phyloP scores from a whole-genome alignment of 92 coral and sea anemone species.

The Heliopora coerulea region DNA sequence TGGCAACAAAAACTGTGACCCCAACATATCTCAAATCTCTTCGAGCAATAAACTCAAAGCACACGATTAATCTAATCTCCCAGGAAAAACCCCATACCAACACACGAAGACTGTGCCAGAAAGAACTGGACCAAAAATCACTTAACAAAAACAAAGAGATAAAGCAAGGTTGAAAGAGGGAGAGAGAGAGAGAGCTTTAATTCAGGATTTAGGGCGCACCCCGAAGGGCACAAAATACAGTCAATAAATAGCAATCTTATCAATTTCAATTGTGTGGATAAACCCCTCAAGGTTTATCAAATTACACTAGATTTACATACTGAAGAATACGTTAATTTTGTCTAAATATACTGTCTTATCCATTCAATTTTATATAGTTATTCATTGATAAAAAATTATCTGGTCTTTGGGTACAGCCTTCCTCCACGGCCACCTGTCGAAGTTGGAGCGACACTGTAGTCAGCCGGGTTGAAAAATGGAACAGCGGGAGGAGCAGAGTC shows the following conservation, averaged over 20 bases:
- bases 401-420: slow-evolving; percentile 1
- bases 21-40: no score
- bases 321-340: background rate
- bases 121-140: no score
- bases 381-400: background rate
- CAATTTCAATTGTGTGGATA: no score
- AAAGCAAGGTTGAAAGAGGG: no score
- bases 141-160: no score
- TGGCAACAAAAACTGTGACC: no score
- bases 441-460: background rate
- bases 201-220: slow-evolving; percentile 13
- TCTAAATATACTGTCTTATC: slow-evolving; percentile 12
- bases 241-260: slow-evolving; percentile 14
- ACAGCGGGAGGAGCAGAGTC: slow-evolving; percentile 12
- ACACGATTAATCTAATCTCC: no score
- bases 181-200: slow-evolving; percentile 13
- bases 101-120: no score
- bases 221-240: slow-evolving; percentile 2
- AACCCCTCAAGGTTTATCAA: background rate
- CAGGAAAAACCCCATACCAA: no score
- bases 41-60: no score
- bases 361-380: background rate
- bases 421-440: background rate
- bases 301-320: background rate
- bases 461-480: slow-evolving; percentile 18